Percentiles rank a stretch among this genome's conserved stretches.
Conservation (phyloP, 1,140 invertebrate species). For the Temnothorax longispinosus region DNA sequence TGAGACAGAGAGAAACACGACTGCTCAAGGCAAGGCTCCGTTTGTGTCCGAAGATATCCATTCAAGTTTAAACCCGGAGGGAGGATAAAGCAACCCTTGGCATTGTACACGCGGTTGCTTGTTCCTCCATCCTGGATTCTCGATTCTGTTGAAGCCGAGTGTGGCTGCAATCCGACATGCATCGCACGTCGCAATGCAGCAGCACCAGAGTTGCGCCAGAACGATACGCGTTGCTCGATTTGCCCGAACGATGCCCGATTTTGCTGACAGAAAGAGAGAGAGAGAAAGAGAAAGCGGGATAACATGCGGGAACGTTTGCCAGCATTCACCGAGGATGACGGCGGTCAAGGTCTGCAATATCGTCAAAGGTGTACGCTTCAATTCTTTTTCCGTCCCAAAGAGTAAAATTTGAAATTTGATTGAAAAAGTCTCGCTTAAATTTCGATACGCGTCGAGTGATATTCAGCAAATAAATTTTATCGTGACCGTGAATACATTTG, state of each 20-base stretch:
- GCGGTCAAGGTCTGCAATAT: conserved; percentile 25
- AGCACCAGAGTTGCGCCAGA: conserved; percentile 16
- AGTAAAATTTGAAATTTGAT: conserved; percentile 6
- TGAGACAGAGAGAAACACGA: not conserved
- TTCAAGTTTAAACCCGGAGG: conserved; percentile 20
- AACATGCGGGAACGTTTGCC: not conserved
- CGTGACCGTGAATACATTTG: not conserved
- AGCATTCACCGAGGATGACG: not conserved
- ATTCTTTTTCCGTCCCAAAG: not conserved
- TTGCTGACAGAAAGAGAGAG: not conserved
- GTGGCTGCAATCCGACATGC: conserved; percentile 1
- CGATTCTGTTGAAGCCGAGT: conserved; percentile 13
- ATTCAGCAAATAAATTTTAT: conserved; percentile 5
- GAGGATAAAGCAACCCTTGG: conserved; percentile 32
- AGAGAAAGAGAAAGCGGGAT: not conserved
- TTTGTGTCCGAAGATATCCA: conserved; percentile 21
- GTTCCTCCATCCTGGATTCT: conserved; percentile 21
- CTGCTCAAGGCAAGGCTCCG: not conserved
- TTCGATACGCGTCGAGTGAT: not conserved
- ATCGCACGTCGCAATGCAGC: conserved; percentile 55
- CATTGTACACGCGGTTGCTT: conserved; percentile 21
- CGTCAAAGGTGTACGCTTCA: not conserved
- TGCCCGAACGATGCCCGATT: not conserved
- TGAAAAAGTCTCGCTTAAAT: not conserved
- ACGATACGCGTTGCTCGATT: conserved; percentile 14